A percentile compares a stretch with the other conserved stretches of the same genome.
Conservation (phyloP, 2,797 vertebrate species). For the Chanos chanos region DNA sequence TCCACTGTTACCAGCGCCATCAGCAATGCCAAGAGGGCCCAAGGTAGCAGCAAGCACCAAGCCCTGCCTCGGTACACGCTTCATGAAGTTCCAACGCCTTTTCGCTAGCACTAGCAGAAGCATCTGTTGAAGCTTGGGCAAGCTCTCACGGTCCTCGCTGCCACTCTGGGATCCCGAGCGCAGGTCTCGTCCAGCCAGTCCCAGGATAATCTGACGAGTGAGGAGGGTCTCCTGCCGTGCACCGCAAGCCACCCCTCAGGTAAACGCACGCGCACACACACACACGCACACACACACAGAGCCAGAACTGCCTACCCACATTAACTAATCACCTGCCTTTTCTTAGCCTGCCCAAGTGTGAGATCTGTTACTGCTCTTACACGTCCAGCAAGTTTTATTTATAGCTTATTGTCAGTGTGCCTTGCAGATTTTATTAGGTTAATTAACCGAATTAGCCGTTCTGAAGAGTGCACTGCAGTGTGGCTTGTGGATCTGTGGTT, state of each 20-base stretch:
- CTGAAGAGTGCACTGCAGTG: too few relatives aligned
- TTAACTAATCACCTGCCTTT: too few relatives aligned
- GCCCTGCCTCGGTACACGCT: constrained; percentile 79
- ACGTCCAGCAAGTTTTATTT: too few relatives aligned
- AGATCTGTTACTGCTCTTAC: too few relatives aligned
- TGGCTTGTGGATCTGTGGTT: too few relatives aligned
- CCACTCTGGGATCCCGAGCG: constrained; percentile 80
- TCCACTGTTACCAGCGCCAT: constrained; percentile 75
- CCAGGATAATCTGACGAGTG: constrained; percentile 75
- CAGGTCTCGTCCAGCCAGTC: constrained; percentile 72
- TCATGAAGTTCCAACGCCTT: constrained; percentile 83
- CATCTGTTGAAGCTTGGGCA: constrained; percentile 84
- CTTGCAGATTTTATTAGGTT: too few relatives aligned
- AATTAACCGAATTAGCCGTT: too few relatives aligned
- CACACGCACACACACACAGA: neutral
- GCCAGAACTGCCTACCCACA: too few relatives aligned
- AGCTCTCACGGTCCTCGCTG: constrained; percentile 73
- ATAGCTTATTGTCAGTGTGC: too few relatives aligned
- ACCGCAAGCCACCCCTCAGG: constrained; percentile 80
- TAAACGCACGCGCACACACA: constrained; percentile 51
- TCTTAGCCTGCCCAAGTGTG: too few relatives aligned
- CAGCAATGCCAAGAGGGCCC: constrained; percentile 94
- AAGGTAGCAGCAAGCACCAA: constrained; percentile 70
- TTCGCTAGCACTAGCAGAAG: constrained; percentile 82
- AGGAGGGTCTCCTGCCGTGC: constrained; percentile 75